Base-by-base conservation (phyloP, 2,113 vertebrate species). In the Drymodes brunneopygia region DNA sequence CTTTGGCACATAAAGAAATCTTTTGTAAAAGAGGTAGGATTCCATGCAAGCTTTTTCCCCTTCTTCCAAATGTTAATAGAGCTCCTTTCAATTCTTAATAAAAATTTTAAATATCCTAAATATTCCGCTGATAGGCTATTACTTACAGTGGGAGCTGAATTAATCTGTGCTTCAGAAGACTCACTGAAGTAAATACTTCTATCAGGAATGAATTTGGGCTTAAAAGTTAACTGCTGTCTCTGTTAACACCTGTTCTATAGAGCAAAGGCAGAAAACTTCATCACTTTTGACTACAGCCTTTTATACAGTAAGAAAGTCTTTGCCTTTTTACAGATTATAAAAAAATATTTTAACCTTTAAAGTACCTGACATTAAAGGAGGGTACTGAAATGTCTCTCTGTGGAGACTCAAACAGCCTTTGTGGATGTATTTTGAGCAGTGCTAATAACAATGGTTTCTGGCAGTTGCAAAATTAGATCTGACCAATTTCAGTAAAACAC, bases 361-460 rank as follows among this genome's bases (percentile, higher is more conserved):
- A 94, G 51, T 85, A 83, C 84, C 91, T 85, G 79, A 86, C 88
- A 96, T 97, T 89, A 95, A 95, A 95, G 64, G 44, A 38, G 17
- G 36, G 11, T 92, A 58, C 61, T 77, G 90, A 88, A 80, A 94
- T 80, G 54, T 79, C 47, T 94, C 83, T 90, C 65, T 80, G 57
- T 69, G 73, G 94, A 86, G 65, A 81, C 64, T 91, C 96, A 66
- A 96, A 66, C 67, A 62, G 62, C 80, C 53, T 95, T 95, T 94
- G 77, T 95, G 69, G 70, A 93, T 93, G 74, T 83, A 64, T 80
- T 97, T 96, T 94, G 85, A 96, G 73, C 71, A 71, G 61, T 74
- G 89, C 86, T 96, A 97, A 89, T 96, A 97, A 93, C 92, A 94
- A 27, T 80, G 62, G 69, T 96, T 97, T 94, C 90, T 93, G 90